Evolutionary conservation across 1,140 invertebrate genomes (phyloP).

Genomic region (Phortica variegata): DNA sequence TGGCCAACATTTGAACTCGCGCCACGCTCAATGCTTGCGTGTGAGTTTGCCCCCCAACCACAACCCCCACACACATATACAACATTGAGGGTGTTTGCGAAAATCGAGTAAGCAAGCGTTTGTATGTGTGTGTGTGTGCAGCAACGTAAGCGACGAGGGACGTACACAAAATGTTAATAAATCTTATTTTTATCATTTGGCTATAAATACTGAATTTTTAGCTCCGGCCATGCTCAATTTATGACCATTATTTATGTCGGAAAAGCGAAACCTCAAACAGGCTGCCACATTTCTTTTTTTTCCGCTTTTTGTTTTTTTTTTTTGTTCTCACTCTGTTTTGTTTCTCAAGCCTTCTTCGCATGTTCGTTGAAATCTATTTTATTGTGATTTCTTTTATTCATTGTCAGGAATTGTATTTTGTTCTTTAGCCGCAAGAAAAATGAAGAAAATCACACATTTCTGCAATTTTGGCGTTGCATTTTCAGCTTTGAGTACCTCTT

Average conservation of each 20-base stretch:
- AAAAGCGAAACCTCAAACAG: slow-evolving; percentile 55
- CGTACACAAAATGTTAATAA: slow-evolving; percentile 55
- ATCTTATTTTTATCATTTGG: slow-evolving; percentile 58
- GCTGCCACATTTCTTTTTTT: slow-evolving; percentile 45
- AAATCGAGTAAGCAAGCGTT: slow-evolving; percentile 18
- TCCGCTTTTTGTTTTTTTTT: not conserved
- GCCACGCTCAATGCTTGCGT: no score
- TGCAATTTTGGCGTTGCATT: slow-evolving; percentile 54
- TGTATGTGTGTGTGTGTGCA: slow-evolving; percentile 12
- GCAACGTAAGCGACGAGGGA: slow-evolving; percentile 19
- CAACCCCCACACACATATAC: no score
- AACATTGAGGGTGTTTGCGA: slow-evolving; percentile 20
- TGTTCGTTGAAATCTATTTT: no score
- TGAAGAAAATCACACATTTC: slow-evolving; percentile 42
- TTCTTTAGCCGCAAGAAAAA: slow-evolving; percentile 36
- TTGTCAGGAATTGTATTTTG: slow-evolving; percentile 43
- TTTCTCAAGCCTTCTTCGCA: not conserved
- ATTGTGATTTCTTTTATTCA: slow-evolving; percentile 15
- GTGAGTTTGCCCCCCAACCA: no score
- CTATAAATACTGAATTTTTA: slow-evolving; percentile 58
- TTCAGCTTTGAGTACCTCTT: no score
- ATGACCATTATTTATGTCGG: slow-evolving; percentile 58
- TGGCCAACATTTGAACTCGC: no score
- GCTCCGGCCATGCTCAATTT: slow-evolving; percentile 57
- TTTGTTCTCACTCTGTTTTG: not conserved